Evolutionary conservation across 2,888 invertebrate species (phyloP).

Genomic region (Prostheceraeus crozeri): DNA sequence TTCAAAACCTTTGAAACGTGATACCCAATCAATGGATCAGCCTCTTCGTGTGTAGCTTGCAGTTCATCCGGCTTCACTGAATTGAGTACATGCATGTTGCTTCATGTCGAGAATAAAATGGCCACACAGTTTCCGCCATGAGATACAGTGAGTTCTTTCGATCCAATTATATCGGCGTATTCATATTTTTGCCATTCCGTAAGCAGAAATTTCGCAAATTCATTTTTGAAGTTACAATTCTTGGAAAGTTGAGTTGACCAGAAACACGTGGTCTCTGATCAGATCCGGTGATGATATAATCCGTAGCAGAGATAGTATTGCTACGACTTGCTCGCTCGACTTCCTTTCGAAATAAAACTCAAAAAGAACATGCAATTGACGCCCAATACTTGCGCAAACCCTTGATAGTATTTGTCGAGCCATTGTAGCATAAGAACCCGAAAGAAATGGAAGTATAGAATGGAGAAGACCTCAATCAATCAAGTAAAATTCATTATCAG

Average conservation of each 20-base stretch:
- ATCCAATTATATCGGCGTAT: constrained; percentile 24
- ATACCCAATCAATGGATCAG: too few relatives aligned
- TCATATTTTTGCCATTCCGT: constrained; percentile 33
- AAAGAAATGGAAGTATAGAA: constrained; percentile 27
- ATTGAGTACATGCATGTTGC: background rate
- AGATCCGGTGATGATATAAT: constrained; percentile 31
- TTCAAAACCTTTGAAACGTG: constrained; percentile 24
- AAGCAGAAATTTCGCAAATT: constrained; percentile 31
- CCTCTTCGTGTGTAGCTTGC: constrained; percentile 36
- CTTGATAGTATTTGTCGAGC: background rate
- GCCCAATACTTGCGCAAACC: constrained; percentile 23
- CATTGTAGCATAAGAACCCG: constrained; percentile 32
- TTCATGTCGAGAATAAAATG: too few relatives aligned
- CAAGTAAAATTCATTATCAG: constrained; percentile 30
- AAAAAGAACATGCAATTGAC: constrained; percentile 35
- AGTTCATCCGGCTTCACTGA: constrained; percentile 11
- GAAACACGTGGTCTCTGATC: constrained; percentile 30
- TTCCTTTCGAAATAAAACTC: constrained; percentile 20
- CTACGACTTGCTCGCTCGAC: constrained; percentile 28
- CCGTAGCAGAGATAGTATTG: background rate
- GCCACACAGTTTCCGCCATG: constrained; percentile 32
- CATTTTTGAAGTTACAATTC: constrained; percentile 32
- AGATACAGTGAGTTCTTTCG: constrained; percentile 28
- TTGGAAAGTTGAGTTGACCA: constrained; percentile 24
- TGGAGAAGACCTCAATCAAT: constrained; percentile 38